phyloP scores from a whole-genome alignment of 2,797 vertebrate species.

The Varecia variegata region DNA sequence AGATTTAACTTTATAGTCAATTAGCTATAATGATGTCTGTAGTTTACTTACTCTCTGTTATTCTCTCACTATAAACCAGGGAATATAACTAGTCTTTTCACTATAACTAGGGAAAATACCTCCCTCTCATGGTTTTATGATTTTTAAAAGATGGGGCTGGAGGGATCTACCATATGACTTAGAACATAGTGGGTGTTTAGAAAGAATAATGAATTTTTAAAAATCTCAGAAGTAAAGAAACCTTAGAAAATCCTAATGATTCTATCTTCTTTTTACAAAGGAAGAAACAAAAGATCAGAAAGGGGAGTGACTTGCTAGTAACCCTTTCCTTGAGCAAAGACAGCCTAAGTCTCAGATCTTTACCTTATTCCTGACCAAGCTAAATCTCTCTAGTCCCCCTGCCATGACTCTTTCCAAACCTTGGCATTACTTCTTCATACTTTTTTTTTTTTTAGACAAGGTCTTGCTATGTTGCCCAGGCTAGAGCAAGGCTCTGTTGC shows the following conservation, averaged over 20 bases:
- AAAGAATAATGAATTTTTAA: constrained; percentile 2
- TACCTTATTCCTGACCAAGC: not conserved
- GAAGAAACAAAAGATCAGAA: not conserved
- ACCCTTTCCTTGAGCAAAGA: not conserved
- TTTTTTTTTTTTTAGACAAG: not conserved
- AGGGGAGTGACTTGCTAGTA: not conserved
- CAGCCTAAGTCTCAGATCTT: not conserved
- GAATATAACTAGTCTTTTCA: not conserved
- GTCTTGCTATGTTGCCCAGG: not conserved
- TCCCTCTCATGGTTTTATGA: not conserved
- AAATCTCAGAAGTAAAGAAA: not conserved
- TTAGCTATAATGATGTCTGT: not conserved
- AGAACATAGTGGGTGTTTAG: not conserved
- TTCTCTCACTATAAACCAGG: not conserved
- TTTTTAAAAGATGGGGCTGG: not conserved
- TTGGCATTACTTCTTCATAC: not conserved
- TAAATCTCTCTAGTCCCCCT: not conserved
- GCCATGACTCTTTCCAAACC: not conserved
- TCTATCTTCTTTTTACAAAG: not conserved
- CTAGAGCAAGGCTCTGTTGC: not conserved
- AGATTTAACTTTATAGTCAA: not conserved
- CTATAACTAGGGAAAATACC: not conserved
- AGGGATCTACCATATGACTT: not conserved
- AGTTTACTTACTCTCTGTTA: not conserved
- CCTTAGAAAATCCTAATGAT: not conserved